phyloP scores from a whole-genome alignment of 92 coral and sea anemone species.

The Diadumene lineata region DNA sequence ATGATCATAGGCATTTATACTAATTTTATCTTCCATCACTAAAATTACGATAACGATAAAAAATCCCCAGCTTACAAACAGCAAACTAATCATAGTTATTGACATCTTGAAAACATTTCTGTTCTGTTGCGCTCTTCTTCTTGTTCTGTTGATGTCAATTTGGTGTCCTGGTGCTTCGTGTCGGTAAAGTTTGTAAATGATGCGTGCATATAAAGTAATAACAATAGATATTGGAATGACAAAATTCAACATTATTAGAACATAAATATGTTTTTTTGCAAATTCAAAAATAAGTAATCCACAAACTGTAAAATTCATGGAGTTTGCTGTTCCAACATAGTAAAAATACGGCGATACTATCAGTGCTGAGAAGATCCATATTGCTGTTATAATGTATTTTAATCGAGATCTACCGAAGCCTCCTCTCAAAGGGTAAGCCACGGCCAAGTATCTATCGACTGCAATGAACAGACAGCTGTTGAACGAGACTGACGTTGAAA shows the following conservation, averaged over 20 bases:
- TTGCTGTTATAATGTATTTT: conserved; percentile 18
- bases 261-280: neutral
- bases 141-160: neutral
- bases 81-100: neutral
- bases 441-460: neutral
- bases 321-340: neutral
- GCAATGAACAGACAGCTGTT: conserved; percentile 19
- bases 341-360: neutral
- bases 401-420: conserved; percentile 10
- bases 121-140: conserved; percentile 9
- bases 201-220: neutral
- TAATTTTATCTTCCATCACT: neutral
- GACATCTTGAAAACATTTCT: neutral
- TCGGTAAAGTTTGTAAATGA: conserved; percentile 7
- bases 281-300: neutral
- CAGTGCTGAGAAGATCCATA: conserved; percentile 18
- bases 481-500: neutral
- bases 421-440: conserved; percentile 18
- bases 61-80: neutral
- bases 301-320: neutral
- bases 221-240: neutral
- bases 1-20: too few relatives aligned
- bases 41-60: neutral
- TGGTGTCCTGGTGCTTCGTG: neutral
- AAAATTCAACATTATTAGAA: neutral